Base-by-base conservation (phyloP, 2,113 vertebrate species). In the Leptobrachium leishanense region DNA sequence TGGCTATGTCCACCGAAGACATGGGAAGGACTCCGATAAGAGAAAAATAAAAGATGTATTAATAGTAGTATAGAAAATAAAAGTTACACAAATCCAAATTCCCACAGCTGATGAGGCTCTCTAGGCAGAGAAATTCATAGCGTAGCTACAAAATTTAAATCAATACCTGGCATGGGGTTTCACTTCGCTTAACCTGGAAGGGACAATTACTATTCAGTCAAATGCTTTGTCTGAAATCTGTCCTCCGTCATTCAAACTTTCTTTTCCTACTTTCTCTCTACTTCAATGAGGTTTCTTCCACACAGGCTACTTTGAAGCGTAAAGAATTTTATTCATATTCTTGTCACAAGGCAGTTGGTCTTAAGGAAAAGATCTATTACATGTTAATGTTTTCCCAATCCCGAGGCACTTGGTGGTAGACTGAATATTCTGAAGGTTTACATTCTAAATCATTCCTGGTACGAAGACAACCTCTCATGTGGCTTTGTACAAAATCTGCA, bases 201-300 rank as follows among this genome's bases (percentile, higher is more conserved):
- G 78, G 68, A 81, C 72, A 81, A 74, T 81, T 81, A 81, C 72
- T 81, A 81, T 81, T 81, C 78, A 74, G 78, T 74, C 78, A 81
- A 81, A 81, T 68, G 78, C 72, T 81, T 81, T 81, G 71, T 74
- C 78, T 74, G 72, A 81, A 81, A 68, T 54, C 74, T 74, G 78
- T 81, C 65, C 78, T 81, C 71, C 50, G 72, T 68, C 78, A 68
- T 81, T 81, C 71, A 74, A 81, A 81, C 78, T 81, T 81, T 81
- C 50, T 81, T 81, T 81, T 79, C 46, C 54, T 59, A 73, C 77
- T 67, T 59, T 50, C 63, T 68, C 73, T 81, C 53, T 64, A 81
- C 78, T 46, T 81, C 72, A 81, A 74, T 81, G 42, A 74, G 72
- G 64, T 81, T 81, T 50, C 63, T 62, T 81, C 64, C 64, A 20